Evolutionary conservation across 92 coral and sea anemone species (phyloP).

Genomic region (Ricordea florida): DNA sequence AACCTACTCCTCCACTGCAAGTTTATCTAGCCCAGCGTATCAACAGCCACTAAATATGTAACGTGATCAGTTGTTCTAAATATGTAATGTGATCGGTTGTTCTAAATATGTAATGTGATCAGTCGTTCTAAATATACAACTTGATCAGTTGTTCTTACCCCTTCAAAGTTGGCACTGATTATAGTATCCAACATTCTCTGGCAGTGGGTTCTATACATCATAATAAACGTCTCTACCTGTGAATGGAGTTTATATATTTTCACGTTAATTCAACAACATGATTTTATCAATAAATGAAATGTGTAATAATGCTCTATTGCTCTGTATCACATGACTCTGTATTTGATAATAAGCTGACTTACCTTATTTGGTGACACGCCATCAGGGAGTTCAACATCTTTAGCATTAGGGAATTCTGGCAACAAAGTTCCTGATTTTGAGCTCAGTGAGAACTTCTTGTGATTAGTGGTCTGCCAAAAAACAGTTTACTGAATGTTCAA

Average conservation of each 20-base stretch:
- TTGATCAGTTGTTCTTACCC: constrained; percentile 75
- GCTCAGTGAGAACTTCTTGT: constrained; percentile 80
- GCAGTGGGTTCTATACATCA: constrained; percentile 99
- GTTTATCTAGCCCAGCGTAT: no score
- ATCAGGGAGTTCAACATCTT: constrained; percentile 66
- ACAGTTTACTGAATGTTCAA: no score
- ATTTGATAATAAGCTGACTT: not conserved
- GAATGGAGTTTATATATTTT: not conserved
- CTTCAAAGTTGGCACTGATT: constrained; percentile 96
- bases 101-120: no score
- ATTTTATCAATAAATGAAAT: no score
- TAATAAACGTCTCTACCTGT: constrained; percentile 94
- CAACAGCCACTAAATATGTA: no score
- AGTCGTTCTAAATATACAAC: no score
- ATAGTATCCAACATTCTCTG: constrained; percentile 95
- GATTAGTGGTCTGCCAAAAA: constrained; percentile 20
- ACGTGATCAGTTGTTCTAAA: no score
- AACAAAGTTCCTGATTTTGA: constrained; percentile 81
- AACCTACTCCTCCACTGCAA: no score
- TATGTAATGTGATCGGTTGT: no score
- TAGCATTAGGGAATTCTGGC: constrained; percentile 92
- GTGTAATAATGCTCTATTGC: no score
- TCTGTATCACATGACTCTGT: no score
- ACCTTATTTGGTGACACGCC: constrained; percentile 89
- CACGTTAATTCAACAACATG: no score